Evolutionary conservation across 1,140 invertebrate genomes (phyloP), one percentile per base, ranked within the genome.

Genomic region (Halyomorpha halys): DNA sequence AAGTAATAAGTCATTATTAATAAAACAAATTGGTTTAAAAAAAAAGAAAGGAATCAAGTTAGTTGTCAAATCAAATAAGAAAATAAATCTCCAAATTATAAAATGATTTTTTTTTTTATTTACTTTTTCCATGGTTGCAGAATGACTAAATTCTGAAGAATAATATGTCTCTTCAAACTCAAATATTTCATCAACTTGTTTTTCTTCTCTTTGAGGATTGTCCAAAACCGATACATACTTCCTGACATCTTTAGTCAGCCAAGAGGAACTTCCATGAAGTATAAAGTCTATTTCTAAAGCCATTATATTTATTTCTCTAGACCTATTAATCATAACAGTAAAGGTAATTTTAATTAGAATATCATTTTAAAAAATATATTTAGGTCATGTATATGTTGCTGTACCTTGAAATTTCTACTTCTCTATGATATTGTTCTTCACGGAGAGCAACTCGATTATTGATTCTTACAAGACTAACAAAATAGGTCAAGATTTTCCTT

Each of bases 371-470:
- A 4, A 30, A 30, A 30, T 30, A 30, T 8, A 30, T 30, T 30
- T 4, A 30, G 8, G 27, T 30, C 3, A 30, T n/a, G n/a, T n/a
- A 30, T 4, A 30, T 30, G 27, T 4, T 30, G 27, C 54, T n/a
- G 13, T 39, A 39, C 30, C 54, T 25, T 6, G n/a, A 16, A 59
- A 34, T 18, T 23, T 21, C 18, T 6, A 21, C n/a, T 23, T 59
- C 54, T 59, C 54, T 59, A 8, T 59, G 30, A 15, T 59, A 59
- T 27, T 59, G 54, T 59, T 59, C 54, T n/a, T 59, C 54, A n/a
- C 54, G n/a, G 13, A 59, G 30, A 16, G 30, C 8, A 8, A 34
- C 23, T 27, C 54, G n/a, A 16, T 59, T 59, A 21, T 59, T 59
- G 16, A 59, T 59, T 23, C 54, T 59, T 6, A 59, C 54, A 8